Percentiles rank a stretch among this genome's conserved stretches.
These are phyloP conservation scores for Leptinotarsa undecemlineata DNA, from an alignment of 1,140 invertebrate genomes.

Conservation along the genomic window DNA sequence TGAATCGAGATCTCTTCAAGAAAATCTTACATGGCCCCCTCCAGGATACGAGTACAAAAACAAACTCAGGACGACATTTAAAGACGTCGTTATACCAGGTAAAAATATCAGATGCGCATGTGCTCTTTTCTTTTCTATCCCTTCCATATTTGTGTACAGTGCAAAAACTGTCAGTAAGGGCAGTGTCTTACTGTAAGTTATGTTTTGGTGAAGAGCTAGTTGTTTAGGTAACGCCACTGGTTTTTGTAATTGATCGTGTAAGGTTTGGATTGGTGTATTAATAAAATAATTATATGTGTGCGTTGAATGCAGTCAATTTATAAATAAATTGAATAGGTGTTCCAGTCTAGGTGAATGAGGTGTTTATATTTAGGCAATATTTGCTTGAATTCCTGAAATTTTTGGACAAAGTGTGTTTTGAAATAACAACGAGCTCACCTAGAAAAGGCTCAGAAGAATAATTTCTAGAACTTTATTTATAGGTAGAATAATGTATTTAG, in stretches of 20 bases:
- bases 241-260: not conserved
- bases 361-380: not conserved
- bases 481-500: too few species aligned
- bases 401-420: too few species aligned
- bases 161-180: not conserved
- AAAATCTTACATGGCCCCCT: slow-evolving; percentile 45
- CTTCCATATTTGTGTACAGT: not conserved
- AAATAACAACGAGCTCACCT: too few species aligned
- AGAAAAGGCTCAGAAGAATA: too few species aligned
- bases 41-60: slow-evolving; percentile 45
- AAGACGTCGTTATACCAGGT: slow-evolving; percentile 50
- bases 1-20: slow-evolving; percentile 43
- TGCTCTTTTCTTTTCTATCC: not conserved
- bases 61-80: slow-evolving; percentile 44
- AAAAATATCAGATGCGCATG: slow-evolving; percentile 21
- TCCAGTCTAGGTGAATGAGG: not conserved
- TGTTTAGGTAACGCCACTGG: not conserved
- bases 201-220: not conserved
- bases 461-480: too few species aligned
- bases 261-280: not conserved
- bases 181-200: not conserved
- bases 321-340: not conserved
- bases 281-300: not conserved
- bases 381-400: too few species aligned
- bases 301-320: not conserved